Percentiles rank a stretch among this genome's conserved stretches.
phyloP scores from a whole-genome alignment of 2,888 invertebrate genomes.

The Rosalia funebris region DNA sequence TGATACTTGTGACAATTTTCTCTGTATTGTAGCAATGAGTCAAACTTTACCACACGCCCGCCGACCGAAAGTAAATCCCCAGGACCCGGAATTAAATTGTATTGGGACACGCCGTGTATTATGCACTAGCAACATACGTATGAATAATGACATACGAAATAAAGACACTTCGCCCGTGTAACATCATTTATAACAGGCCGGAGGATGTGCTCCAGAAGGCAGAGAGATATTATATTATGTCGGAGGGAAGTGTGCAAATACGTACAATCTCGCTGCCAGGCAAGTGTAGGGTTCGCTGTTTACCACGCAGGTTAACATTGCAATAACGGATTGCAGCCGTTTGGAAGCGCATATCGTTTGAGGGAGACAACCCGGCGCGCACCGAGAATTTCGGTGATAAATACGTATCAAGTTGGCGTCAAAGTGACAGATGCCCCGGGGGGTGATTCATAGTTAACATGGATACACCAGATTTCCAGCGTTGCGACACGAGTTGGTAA shows the following conservation, averaged over 20 bases:
- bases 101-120: too few relatives aligned
- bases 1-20: too few relatives aligned
- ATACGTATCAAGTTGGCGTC: slow-evolving; percentile 44
- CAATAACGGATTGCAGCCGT: slow-evolving; percentile 28
- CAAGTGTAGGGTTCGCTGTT: slow-evolving; percentile 23
- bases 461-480: slow-evolving; percentile 40
- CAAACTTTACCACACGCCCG: too few relatives aligned
- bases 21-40: too few relatives aligned
- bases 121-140: too few relatives aligned
- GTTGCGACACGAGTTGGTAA: slow-evolving; percentile 18
- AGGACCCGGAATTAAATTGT: too few relatives aligned
- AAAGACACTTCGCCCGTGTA: slow-evolving; percentile 1
- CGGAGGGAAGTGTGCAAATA: slow-evolving; percentile 29
- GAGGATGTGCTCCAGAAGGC: slow-evolving; percentile 2
- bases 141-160: background rate
- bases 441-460: slow-evolving; percentile 45
- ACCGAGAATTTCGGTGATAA: slow-evolving; percentile 44
- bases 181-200: slow-evolving; percentile 12
- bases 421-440: slow-evolving; percentile 45
- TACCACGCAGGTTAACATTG: slow-evolving; percentile 28
- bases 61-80: too few relatives aligned
- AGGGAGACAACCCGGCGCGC: slow-evolving; percentile 30
- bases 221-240: slow-evolving; percentile 26
- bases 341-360: slow-evolving; percentile 22
- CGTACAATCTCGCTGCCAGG: slow-evolving; percentile 27